phyloP scores from a whole-genome alignment of 2,888 invertebrate genomes.

The Furcula furcula region DNA sequence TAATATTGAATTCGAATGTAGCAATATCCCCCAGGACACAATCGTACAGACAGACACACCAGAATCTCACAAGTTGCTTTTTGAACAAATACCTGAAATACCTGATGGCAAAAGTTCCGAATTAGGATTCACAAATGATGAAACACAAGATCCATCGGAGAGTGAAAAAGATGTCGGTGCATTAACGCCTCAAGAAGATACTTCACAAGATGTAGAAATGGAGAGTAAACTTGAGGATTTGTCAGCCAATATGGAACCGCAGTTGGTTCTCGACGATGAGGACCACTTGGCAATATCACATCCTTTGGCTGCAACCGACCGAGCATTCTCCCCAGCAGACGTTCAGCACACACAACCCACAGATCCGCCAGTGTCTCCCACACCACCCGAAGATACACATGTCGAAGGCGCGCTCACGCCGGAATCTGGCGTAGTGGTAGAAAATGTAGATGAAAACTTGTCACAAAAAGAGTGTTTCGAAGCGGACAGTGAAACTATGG shows the following conservation, averaged over 20 bases:
- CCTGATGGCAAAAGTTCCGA: conserved; percentile 76
- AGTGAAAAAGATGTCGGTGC: conserved; percentile 55
- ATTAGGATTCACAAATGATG: conserved; percentile 67
- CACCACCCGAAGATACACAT: conserved; percentile 23
- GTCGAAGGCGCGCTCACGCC: conserved; percentile 31
- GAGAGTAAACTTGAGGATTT: conserved; percentile 57
- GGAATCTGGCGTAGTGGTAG: conserved; percentile 15
- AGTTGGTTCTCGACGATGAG: conserved; percentile 18
- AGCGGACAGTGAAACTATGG: background rate
- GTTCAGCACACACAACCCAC: conserved; percentile 21
- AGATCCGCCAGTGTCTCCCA: conserved; percentile 23
- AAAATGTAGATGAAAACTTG: background rate
- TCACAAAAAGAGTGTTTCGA: background rate
- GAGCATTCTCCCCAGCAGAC: conserved; percentile 21
- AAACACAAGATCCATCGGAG: conserved; percentile 58
- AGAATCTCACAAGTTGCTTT: conserved; percentile 74
- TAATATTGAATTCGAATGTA: conserved; percentile 57
- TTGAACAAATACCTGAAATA: conserved; percentile 77
- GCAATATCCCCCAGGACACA: conserved; percentile 49
- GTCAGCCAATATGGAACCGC: conserved; percentile 35
- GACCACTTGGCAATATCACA: conserved; percentile 18
- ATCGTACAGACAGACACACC: conserved; percentile 71
- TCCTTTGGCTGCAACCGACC: conserved; percentile 18
- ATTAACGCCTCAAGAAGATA: conserved; percentile 60
- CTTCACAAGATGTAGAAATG: conserved; percentile 61